phyloP scores from a whole-genome alignment of 2,113 vertebrate genomes.

The Heterocephalus glaber region DNA sequence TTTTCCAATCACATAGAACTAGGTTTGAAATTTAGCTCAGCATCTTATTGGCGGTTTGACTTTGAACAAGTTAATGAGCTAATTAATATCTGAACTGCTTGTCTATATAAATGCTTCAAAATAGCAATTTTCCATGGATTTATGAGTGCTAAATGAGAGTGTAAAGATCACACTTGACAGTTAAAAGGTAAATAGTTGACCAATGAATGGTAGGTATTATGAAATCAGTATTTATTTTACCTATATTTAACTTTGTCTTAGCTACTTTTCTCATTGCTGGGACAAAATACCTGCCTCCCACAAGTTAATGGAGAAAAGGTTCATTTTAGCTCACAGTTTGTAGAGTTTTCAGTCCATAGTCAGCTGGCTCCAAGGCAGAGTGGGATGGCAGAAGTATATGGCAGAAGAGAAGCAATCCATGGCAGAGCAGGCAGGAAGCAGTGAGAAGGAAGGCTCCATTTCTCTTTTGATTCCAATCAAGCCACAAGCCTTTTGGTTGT shows the following conservation, averaged over 20 bases:
- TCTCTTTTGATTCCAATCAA: background rate
- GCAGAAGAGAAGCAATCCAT: too few species aligned
- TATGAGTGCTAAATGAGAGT: background rate
- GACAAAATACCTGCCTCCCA: background rate
- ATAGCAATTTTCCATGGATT: background rate
- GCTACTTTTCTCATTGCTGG: background rate
- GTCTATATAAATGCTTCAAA: slow-evolving; percentile 23
- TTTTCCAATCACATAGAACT: background rate
- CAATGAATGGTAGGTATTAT: background rate
- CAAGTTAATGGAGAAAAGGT: background rate
- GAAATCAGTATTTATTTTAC: slow-evolving; percentile 4
- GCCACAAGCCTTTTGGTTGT: background rate
- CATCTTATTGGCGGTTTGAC: background rate
- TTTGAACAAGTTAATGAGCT: background rate
- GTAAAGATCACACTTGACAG: background rate
- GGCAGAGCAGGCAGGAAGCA: background rate
- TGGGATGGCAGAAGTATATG: background rate
- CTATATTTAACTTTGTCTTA: background rate
- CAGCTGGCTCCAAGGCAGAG: background rate
- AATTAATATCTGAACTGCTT: slow-evolving; percentile 3
- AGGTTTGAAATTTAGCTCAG: background rate
- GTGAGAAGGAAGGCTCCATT: background rate
- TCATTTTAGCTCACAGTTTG: background rate
- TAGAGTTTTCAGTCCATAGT: background rate
- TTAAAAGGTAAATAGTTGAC: background rate